phyloP scores from a whole-genome alignment of 2,113 vertebrate genomes.

The Heloderma charlesbogerti region DNA sequence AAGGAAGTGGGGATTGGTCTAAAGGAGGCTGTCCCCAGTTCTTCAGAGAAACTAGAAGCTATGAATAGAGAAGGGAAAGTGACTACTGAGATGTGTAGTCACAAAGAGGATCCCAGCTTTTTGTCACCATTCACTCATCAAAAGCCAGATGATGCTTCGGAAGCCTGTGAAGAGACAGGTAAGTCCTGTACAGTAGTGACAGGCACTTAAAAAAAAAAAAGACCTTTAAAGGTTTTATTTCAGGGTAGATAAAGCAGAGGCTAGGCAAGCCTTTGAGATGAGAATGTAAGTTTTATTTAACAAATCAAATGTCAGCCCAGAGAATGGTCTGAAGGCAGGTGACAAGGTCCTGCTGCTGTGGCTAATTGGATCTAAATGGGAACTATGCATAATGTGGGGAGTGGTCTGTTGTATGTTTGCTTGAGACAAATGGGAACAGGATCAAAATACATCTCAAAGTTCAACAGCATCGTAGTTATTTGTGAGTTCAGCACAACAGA shows the following conservation, averaged over 20 bases:
- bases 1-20: slow-evolving; percentile 28
- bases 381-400: not conserved
- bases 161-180: slow-evolving; percentile 51
- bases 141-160: slow-evolving; percentile 35
- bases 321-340: not conserved
- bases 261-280: not conserved
- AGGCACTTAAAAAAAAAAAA: not conserved
- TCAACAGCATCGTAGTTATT: not conserved
- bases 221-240: not conserved
- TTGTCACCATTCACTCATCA: slow-evolving; percentile 25
- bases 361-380: not conserved
- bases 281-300: slow-evolving; percentile 1
- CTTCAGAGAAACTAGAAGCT: not conserved
- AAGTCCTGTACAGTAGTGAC: slow-evolving; percentile 7
- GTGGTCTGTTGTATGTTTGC: not conserved
- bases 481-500: not conserved
- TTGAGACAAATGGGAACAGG: not conserved
- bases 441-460: not conserved
- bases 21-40: slow-evolving; percentile 20
- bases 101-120: slow-evolving; percentile 31
- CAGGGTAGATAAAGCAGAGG: not conserved
- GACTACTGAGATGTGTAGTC: not conserved
- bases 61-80: slow-evolving; percentile 47
- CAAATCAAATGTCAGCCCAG: not conserved
- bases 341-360: not conserved